A percentile compares a stretch with the other conserved stretches of the same genome.
These are phyloP conservation scores for Drosophila takahashii DNA, from an alignment of 1,140 invertebrate genomes.

Conservation along the genomic window DNA sequence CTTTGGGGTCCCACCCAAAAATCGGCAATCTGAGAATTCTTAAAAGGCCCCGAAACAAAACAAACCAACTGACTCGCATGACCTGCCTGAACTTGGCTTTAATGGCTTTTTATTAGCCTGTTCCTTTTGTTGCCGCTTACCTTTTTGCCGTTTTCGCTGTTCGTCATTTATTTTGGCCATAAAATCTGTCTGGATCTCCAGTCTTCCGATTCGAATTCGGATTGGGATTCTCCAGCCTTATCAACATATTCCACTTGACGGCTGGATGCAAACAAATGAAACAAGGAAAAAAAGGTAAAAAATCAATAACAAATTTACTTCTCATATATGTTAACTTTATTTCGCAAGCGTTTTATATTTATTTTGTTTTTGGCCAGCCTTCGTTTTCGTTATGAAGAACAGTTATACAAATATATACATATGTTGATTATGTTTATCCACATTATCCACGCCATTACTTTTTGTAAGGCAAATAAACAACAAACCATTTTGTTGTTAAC, in stretches of 20 bases:
- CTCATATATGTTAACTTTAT: conserved; percentile 3
- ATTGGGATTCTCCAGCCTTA: conserved; percentile 5
- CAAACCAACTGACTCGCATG: conserved; percentile 66
- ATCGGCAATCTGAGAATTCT: conserved; percentile 18
- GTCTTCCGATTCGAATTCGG: background rate
- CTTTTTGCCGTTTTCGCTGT: conserved; percentile 13
- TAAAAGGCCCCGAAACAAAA: conserved; percentile 17
- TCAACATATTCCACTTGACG: conserved; percentile 37
- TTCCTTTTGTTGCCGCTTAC: conserved; percentile 22
- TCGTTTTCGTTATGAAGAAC: conserved; percentile 51
- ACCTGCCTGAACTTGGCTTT: conserved; percentile 77
- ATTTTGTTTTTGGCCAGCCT: conserved; percentile 4
- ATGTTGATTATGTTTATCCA: conserved; percentile 1
- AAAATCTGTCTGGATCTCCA: conserved; percentile 41
- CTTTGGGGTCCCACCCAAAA: conserved; percentile 5
- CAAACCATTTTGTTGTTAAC: too few relatives aligned
- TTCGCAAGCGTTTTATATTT: conserved; percentile 8
- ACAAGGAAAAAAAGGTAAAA: background rate
- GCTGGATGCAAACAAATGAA: conserved; percentile 3
- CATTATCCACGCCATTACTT: background rate
- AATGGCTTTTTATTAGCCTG: conserved; percentile 76
- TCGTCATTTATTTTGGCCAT: conserved; percentile 47
- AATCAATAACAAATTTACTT: conserved; percentile 21
- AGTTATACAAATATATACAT: conserved; percentile 40
- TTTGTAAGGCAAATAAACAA: too few relatives aligned